Evolutionary conservation across 2,797 vertebrate species (phyloP).

Genomic region (Salarias fasciatus): DNA sequence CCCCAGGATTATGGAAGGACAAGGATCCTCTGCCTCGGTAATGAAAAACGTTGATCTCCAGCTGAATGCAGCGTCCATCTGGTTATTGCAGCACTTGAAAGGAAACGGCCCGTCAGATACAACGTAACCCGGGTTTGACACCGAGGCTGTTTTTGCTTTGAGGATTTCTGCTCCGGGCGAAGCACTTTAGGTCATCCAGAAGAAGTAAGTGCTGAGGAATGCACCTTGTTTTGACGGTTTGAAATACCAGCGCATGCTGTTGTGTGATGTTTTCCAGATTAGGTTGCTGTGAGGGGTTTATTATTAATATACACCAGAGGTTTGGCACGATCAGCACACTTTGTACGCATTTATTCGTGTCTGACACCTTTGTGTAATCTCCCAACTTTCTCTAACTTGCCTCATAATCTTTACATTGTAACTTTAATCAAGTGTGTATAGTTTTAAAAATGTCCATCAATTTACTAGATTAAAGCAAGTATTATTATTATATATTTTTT

Average conservation of each 20-base stretch:
- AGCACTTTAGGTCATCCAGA: constrained; percentile 60
- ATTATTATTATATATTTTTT: no score
- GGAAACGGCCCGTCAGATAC: constrained; percentile 5
- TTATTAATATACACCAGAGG: constrained; percentile 36
- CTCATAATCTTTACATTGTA: no score
- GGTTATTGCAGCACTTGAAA: neutral
- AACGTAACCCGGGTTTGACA: constrained; percentile 41
- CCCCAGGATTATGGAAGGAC: constrained; percentile 3
- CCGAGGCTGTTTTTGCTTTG: constrained; percentile 39
- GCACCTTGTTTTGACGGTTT: constrained; percentile 56
- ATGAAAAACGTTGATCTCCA: constrained; percentile 12
- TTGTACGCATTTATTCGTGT: no score
- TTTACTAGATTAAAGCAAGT: neutral
- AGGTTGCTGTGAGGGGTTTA: constrained; percentile 27
- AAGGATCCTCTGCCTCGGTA: constrained; percentile 1
- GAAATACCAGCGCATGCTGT: constrained; percentile 26
- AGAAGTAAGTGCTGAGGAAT: constrained; percentile 71
- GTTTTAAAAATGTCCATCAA: no score
- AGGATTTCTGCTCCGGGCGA: constrained; percentile 36
- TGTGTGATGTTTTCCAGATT: constrained; percentile 56
- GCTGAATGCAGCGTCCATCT: neutral
- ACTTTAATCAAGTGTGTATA: no score
- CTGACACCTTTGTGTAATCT: no score
- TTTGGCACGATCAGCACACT: constrained; percentile 21
- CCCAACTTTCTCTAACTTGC: no score